These are phyloP conservation scores for Hycleus cichorii DNA, from an alignment of 1,140 invertebrate species.

Conservation along the genomic window DNA sequence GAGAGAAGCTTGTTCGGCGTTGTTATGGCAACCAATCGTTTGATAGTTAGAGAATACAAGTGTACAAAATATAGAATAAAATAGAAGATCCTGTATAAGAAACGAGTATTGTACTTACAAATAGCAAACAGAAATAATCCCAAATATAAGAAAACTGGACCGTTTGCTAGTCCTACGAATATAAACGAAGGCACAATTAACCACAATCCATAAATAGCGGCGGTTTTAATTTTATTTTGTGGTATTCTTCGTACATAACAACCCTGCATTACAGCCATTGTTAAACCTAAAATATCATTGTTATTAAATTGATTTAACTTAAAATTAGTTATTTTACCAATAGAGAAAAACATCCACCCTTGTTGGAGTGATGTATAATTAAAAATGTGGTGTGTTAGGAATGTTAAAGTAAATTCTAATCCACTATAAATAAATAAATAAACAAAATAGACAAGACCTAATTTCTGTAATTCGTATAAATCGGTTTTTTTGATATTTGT, in stretches of 20 bases:
- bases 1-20: not conserved
- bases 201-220: slow-evolving; percentile 70
- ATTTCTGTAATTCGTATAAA: slow-evolving; percentile 55
- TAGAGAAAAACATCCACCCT: slow-evolving; percentile 94
- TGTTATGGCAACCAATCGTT: not conserved
- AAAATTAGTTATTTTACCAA: slow-evolving; percentile 52
- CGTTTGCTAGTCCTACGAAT: slow-evolving; percentile 63
- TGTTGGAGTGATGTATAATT: slow-evolving; percentile 91
- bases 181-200: slow-evolving; percentile 85
- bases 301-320: not conserved
- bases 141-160: slow-evolving; percentile 56
- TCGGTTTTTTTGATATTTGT: slow-evolving; percentile 52
- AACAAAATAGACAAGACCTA: slow-evolving; percentile 87
- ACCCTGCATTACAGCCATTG: slow-evolving; percentile 93
- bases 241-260: slow-evolving; percentile 74
- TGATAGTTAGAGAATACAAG: not conserved
- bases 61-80: no score
- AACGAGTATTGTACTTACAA: slow-evolving; percentile 59
- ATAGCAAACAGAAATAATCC: slow-evolving; percentile 84
- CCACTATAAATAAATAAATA: slow-evolving; percentile 97
- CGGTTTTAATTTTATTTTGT: slow-evolving; percentile 64
- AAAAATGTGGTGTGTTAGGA: slow-evolving; percentile 91
- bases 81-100: no score
- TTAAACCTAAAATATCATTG: slow-evolving; percentile 44
- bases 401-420: slow-evolving; percentile 95